Evolutionary conservation across 1,140 invertebrate genomes (phyloP).

Genomic region (Leptinotarsa undecemlineata): DNA sequence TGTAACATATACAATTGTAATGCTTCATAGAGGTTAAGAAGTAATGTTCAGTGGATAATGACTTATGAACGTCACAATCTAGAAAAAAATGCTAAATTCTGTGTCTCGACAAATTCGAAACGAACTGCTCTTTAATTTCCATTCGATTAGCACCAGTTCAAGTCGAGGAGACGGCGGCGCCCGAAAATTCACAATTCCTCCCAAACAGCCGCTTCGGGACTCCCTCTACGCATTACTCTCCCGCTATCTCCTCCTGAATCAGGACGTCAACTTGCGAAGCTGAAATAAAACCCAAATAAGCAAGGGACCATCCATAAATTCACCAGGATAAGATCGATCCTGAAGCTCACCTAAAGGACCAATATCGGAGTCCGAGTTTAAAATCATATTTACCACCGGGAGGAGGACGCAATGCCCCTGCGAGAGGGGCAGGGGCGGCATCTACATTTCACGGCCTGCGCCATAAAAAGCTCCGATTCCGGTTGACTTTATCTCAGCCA

Average conservation of each 20-base stretch:
- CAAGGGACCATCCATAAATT: slow-evolving; percentile 34
- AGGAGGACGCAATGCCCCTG: neutral
- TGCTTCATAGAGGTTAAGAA: no score
- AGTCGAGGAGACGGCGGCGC: neutral
- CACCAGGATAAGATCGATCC: slow-evolving; percentile 42
- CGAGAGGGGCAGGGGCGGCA: slow-evolving; percentile 45
- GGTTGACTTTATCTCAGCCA: slow-evolving; percentile 56
- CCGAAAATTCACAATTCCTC: slow-evolving; percentile 1
- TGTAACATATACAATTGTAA: no score
- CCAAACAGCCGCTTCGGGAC: slow-evolving; percentile 1
- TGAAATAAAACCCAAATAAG: slow-evolving; percentile 40
- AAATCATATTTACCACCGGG: slow-evolving; percentile 52
- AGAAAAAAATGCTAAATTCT: no score
- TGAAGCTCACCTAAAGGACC: slow-evolving; percentile 48
- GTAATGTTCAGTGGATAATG: no score
- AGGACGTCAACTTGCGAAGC: slow-evolving; percentile 34
- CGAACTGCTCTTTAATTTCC: neutral
- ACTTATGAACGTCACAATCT: no score
- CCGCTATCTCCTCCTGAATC: slow-evolving; percentile 26
- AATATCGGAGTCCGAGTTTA: slow-evolving; percentile 52
- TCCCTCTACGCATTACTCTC: slow-evolving; percentile 23
- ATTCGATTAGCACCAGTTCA: neutral
- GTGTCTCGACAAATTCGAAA: no score
- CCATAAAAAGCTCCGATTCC: slow-evolving; percentile 56
- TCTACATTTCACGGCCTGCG: slow-evolving; percentile 55